Base-by-base conservation (phyloP, 23 tunicate species). In the Ascidia mentula region DNA sequence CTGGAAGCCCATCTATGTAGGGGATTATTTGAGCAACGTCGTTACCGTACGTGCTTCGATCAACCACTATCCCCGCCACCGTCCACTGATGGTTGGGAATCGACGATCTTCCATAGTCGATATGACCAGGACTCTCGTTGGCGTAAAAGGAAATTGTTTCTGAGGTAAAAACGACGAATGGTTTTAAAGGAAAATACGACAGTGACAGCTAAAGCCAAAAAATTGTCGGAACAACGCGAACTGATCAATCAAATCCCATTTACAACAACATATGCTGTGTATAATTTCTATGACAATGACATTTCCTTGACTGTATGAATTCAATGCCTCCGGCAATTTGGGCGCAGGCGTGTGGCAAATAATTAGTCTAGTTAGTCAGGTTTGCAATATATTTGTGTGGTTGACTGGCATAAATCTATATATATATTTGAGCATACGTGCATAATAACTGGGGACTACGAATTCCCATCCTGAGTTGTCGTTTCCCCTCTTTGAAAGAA, bases 51-150 rank as follows among this genome's bases (percentile, higher is more conserved):
- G 84, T 80, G 40, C 86, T 73, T 32, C 96, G 80, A 38, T 90
- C 96, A 37, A 90, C 76, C 26, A 81, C 74, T 9, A 87, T 90
- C 40, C 96, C 85, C 18, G 86, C 86, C 20, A 76, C 80, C 17
- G 89, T 85, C 96, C 96, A 90, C 38, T 81, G 75, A 35, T 90
- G 46, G 31, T 80, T 86, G 12, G 89, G 89, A 31, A 90, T 40
- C 20, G 82, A 80, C 72, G 96, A 82, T 74, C 82, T 75, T 38
- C 96, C 96, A 72, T 85, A 90, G 85, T 90, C 96, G 37, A 90
- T 75, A 39, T 90, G 96, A 13, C 96, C 96, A 18, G 96, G 96
- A 32, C 60, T 35, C 0, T 37, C n/a, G 38, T 80, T 80, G 45
- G 91, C 85, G 31, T 80, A 87, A 42, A 87, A 87, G 26, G 91